Base-by-base conservation (phyloP, 2,113 vertebrate species). In the Myotis brandtii region DNA sequence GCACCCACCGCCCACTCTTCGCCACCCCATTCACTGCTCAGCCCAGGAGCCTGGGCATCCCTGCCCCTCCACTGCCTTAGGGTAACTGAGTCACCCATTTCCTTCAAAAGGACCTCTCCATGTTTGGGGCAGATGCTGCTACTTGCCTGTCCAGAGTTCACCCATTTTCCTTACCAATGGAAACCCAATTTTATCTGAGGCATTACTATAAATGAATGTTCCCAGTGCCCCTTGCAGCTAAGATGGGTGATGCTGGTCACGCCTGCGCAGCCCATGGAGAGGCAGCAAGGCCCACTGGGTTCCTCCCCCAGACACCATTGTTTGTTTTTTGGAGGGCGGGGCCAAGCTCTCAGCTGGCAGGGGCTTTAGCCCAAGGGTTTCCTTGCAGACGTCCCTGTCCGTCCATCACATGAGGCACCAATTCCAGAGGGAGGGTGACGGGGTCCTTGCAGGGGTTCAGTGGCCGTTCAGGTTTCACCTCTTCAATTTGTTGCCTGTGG, bases 391-490 rank as follows among this genome's bases (percentile, higher is more conserved):
- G 1, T 1, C 18, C 10, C 3, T 43, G 54, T 30, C 34, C 6
- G 2, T n/a, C 18, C 17, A 3, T 21, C 50, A 27, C 2, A 0
- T 0, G 0, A 13, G 5, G 9, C 32, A 5, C 30, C 32, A 25
- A 2, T 37, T 32, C 0, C 0, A 1, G 18, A 27, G 37, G 59
- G 50, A 30, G 32, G 40, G 50, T 1, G 0, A 34, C 0, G 0
- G 0, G 64, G 52, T 40, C n/a, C 64, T 64, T 0, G 40, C 2
- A 9, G 73, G 16, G 18, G 50, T 23, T 13, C 11, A 23, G 34
- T 11, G 4, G 6, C 43, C 1, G 1, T 23, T 62, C 6, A 27
- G 62, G 37, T 40, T 32, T 81, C 37, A 30, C 25, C 3, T 80
- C 32, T 83, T 25, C 9, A 1, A 37, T 25, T 73, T 54, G n/a